These are phyloP conservation scores for Piscicola geometra DNA, from an alignment of 2,888 invertebrate genomes.

Conservation along the genomic window DNA sequence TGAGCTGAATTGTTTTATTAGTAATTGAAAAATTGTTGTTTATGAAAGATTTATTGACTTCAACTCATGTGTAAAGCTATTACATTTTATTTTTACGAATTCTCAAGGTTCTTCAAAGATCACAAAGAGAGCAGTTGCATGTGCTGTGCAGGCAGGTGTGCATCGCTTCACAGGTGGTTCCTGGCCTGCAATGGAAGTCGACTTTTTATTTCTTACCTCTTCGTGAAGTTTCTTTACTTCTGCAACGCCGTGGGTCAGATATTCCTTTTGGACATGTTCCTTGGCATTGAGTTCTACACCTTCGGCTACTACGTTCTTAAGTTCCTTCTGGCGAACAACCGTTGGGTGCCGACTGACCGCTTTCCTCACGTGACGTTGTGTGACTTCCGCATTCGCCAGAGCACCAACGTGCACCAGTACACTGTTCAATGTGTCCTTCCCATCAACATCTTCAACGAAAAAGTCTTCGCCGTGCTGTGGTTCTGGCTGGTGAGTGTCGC, in stretches of 20 bases:
- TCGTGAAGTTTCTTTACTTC: conserved; percentile 55
- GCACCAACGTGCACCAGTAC: conserved; percentile 55
- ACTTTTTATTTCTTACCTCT: conserved; percentile 57
- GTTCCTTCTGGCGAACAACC: conserved; percentile 54
- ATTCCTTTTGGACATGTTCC: conserved; percentile 57
- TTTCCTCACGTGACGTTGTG: conserved; percentile 56
- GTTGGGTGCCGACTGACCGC: conserved; percentile 49
- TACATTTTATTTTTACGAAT: not conserved
- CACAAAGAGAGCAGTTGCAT: not conserved
- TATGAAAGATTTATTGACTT: no score
- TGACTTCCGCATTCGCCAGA: conserved; percentile 56
- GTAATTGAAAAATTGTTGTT: not conserved
- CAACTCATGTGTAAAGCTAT: not conserved
- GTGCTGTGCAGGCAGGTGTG: not conserved
- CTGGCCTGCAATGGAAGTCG: conserved; percentile 55
- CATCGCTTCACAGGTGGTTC: not conserved
- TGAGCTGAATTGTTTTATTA: conserved; percentile 4
- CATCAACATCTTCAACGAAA: conserved; percentile 48
- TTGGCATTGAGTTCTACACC: conserved; percentile 55
- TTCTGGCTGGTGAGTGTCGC: conserved; percentile 38
- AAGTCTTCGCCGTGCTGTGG: conserved; percentile 58
- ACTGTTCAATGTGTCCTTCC: conserved; percentile 56
- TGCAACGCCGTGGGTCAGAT: conserved; percentile 58
- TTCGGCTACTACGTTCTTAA: conserved; percentile 58
- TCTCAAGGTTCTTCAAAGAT: conserved; percentile 6